Percentiles rank a stretch among this genome's conserved stretches.
Conservation (phyloP, 2,113 vertebrate genomes). For the Anser brachyrhynchus region DNA sequence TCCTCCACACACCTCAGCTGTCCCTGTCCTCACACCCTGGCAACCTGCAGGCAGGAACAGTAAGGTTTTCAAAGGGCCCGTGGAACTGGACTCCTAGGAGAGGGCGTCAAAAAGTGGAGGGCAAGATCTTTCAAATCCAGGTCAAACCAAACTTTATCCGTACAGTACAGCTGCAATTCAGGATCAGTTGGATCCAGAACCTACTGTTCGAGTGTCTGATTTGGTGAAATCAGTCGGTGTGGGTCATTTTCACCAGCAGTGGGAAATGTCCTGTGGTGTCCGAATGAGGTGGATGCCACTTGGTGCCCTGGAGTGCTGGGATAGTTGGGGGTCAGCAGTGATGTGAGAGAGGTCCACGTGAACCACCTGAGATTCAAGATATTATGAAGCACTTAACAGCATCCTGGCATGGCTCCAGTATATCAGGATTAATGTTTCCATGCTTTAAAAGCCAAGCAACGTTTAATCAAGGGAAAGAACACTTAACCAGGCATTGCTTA, state of each 20-base stretch:
- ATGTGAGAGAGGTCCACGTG: rapidly evolving
- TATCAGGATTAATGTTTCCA: neutral
- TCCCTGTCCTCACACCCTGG: neutral
- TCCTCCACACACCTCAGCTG: rapidly evolving
- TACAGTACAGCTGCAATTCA: neutral
- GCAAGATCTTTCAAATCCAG: neutral
- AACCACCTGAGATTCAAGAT: neutral
- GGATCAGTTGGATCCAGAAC: neutral
- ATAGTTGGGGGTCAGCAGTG: neutral
- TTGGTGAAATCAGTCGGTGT: neutral
- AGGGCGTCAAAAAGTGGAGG: neutral
- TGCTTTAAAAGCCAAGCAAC: neutral
- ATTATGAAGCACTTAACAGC: neutral
- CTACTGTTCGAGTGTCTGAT: neutral
- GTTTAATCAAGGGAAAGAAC: neutral
- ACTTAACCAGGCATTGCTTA: neutral
- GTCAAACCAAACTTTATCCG: neutral
- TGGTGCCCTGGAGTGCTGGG: neutral
- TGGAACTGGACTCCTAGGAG: rapidly evolving
- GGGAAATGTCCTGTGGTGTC: neutral
- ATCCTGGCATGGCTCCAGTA: neutral
- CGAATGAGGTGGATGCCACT: neutral
- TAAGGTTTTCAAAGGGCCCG: rapidly evolving
- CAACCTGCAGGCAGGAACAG: neutral
- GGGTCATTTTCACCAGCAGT: neutral